Base-by-base conservation (phyloP, 2,797 vertebrate species). In the Darevskia mixta region DNA sequence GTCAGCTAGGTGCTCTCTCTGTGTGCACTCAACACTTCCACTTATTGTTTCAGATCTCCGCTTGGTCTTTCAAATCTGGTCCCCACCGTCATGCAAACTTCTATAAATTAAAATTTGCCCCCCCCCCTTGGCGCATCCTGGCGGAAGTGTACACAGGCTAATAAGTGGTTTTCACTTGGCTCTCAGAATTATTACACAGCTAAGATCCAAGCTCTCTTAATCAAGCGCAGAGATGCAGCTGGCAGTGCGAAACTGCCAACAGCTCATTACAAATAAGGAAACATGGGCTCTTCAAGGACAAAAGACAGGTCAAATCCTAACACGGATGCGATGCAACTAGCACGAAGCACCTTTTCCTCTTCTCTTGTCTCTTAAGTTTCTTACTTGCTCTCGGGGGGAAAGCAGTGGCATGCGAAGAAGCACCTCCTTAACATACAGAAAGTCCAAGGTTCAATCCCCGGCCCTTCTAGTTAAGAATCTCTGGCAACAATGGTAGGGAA, bases 221-320 rank as follows among this genome's bases (percentile, higher is more conserved):
- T 95, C 93, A 95, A 94, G 91, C 92, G 86, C 94, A 92, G 94
- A 95, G 94, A 96, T 95, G 94, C 94, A 96, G 95, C 95, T 95
- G 94, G 94, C 90, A 94, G 92, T 87, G 79, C 91, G 73, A 93
- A 94, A 95, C 90, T 93, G 95, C 93, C 94, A 95, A 90, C 92
- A 95, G 90, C 79, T 95, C 93, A 93, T 95, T 95, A 93, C 94
- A 95, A 94, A 95, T 92, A 95, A 95, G 88, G 94, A 94, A 95
- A 94, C 89, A 92, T 83, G 93, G 88, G 3, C 77, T 95, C 95
- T 94, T 91, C 93, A 95, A 95, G 91, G 95, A 92, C 91, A 94
- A 94, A 90, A 89, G 77, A 87, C 11, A 41, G 92, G 83, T 82
- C 92, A 92, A 87, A 85, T 92, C 94, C 93, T 92, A 91, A 90